Evolutionary conservation across 37 sponge, comb jelly and placozoan genomes (phyloP).

Genomic region (Axinella damicornis): DNA sequence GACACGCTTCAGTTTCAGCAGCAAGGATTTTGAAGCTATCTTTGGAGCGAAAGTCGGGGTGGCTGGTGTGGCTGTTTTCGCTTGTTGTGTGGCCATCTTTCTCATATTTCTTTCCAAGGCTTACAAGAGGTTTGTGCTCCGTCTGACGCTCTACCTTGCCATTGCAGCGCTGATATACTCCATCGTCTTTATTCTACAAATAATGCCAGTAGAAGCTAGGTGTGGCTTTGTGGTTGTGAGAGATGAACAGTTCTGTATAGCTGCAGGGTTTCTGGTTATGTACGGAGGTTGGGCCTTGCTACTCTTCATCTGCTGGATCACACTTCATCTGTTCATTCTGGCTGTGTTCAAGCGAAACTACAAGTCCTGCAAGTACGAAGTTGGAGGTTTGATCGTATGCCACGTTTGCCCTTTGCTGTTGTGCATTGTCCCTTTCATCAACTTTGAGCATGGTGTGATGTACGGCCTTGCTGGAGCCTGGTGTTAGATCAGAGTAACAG

Average conservation of each 20-base stretch:
- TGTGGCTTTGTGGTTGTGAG: neutral
- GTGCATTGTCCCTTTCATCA: slow-evolving; percentile 46
- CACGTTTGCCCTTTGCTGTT: slow-evolving; percentile 19
- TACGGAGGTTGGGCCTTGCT: slow-evolving; percentile 14
- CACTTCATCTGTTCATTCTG: slow-evolving; percentile 7
- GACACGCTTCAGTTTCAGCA: no score
- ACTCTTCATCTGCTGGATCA: slow-evolving; percentile 26
- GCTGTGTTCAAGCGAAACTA: neutral
- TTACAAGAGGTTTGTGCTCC: slow-evolving; percentile 64
- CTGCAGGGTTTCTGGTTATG: slow-evolving; percentile 11
- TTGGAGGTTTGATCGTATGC: slow-evolving; percentile 6
- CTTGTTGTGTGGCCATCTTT: neutral
- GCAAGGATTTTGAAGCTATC: no score
- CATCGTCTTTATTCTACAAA: slow-evolving; percentile 21
- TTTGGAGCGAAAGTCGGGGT: no score
- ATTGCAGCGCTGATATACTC: slow-evolving; percentile 50
- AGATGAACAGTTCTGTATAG: slow-evolving; percentile 1
- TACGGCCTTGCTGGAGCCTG: slow-evolving; percentile 61
- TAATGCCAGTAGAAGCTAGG: slow-evolving; percentile 3
- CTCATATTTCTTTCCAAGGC: slow-evolving; percentile 68
- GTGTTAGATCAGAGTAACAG: slow-evolving; percentile 40
- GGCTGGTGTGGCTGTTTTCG: slow-evolving; percentile 11
- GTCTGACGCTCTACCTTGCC: slow-evolving; percentile 72
- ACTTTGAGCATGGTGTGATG: neutral
- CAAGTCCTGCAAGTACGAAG: slow-evolving; percentile 9